phyloP scores from a whole-genome alignment of 2,113 vertebrate genomes.

The Plecotus auritus region DNA sequence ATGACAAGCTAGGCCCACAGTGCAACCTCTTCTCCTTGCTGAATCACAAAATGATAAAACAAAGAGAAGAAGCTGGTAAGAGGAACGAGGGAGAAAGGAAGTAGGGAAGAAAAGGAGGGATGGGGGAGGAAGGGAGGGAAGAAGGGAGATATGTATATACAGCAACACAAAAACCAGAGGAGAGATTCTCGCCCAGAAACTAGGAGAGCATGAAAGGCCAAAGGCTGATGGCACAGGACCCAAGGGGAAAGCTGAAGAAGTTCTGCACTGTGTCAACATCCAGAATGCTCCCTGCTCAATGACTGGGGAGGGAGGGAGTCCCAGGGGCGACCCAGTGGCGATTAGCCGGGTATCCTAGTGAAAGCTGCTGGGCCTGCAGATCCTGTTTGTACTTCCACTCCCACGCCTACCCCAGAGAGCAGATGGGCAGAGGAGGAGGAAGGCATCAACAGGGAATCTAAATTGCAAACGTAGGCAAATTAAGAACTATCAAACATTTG shows the following conservation, averaged over 20 bases:
- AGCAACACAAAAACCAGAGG: not conserved
- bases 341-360: not conserved
- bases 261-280: rapidly evolving
- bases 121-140: not conserved
- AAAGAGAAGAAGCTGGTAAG: rapidly evolving
- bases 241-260: not conserved
- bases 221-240: not conserved
- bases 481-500: not conserved
- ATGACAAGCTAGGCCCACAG: not conserved
- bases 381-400: not conserved
- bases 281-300: not conserved
- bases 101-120: not conserved
- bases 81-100: not conserved
- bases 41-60: not conserved
- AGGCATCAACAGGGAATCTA: not conserved
- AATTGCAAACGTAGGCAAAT: not conserved
- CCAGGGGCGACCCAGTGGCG: not conserved
- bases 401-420: not conserved
- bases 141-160: not conserved
- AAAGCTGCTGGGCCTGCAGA: not conserved
- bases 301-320: rapidly evolving
- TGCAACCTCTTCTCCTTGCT: not conserved
- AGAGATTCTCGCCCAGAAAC: not conserved
- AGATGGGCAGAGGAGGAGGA: not conserved
- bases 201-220: not conserved